phyloP scores from a whole-genome alignment of 2,113 vertebrate genomes.

The Rhinogobius similis region DNA sequence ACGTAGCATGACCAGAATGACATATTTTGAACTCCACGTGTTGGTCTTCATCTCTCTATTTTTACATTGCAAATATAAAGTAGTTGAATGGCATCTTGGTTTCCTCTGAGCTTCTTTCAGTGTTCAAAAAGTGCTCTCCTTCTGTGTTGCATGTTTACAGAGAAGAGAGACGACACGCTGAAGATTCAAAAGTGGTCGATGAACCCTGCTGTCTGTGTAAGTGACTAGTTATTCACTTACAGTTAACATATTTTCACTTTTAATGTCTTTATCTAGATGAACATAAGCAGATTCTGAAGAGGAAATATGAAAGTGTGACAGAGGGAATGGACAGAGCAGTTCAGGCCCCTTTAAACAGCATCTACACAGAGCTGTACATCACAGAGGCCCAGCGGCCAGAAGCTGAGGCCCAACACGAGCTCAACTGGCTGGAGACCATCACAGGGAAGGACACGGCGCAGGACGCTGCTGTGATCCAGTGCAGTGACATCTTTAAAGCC shows the following conservation, averaged over 20 bases:
- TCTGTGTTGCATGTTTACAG: background rate
- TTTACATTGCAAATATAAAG: too few relatives aligned
- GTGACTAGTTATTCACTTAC: background rate
- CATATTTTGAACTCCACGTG: too few relatives aligned
- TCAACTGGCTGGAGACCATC: background rate
- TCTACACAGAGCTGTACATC: slow-evolving; percentile 13
- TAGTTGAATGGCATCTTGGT: background rate
- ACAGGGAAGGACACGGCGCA: background rate
- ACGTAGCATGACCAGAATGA: too few relatives aligned
- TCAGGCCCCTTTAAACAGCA: background rate
- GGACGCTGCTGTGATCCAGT: background rate
- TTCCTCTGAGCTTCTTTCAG: background rate
- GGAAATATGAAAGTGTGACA: slow-evolving; percentile 1
- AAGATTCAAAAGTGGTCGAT: background rate
- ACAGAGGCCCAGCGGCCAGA: background rate
- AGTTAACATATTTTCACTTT: background rate
- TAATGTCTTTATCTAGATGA: background rate
- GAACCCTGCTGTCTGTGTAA: background rate
- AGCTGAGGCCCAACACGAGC: slow-evolving; percentile 4
- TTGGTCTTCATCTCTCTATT: background rate
- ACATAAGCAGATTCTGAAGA: slow-evolving; percentile 8
- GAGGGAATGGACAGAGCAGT: background rate
- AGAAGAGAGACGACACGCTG: background rate
- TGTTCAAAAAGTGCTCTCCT: background rate
- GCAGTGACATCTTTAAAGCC: slow-evolving; percentile 5